Evolutionary conservation across 2,113 vertebrate species (phyloP).

Genomic region (Scolopax mira): DNA sequence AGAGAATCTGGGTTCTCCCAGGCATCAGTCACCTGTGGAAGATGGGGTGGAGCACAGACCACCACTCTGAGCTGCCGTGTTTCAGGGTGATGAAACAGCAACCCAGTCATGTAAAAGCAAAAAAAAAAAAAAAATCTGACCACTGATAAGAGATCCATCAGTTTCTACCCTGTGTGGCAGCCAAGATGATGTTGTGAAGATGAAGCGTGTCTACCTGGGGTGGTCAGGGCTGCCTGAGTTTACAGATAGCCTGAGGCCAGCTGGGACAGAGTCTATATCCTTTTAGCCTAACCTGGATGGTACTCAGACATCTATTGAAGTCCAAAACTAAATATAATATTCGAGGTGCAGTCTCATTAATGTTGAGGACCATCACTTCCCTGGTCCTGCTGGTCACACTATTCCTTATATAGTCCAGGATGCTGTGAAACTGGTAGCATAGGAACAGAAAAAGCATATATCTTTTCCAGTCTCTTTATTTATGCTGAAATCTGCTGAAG

Average conservation of each 20-base stretch:
- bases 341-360: not conserved
- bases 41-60: not conserved
- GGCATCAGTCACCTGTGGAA: not conserved
- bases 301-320: not conserved
- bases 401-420: not conserved
- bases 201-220: accelerated
- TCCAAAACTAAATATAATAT: not conserved
- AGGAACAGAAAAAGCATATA: accelerated
- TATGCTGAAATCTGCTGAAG: not conserved
- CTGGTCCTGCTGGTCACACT: not conserved
- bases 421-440: not conserved
- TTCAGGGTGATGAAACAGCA: not conserved
- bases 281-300: not conserved
- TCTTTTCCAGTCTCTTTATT: not conserved
- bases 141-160: not conserved
- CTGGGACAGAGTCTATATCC: accelerated
- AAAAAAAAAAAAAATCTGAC: not conserved
- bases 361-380: not conserved
- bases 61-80: not conserved
- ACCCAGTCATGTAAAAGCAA: not conserved
- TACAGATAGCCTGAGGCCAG: not conserved
- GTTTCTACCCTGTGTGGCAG: not conserved
- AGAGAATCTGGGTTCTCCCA: not conserved
- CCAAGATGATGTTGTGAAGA: not conserved
- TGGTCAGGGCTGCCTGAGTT: not conserved